phyloP scores from a whole-genome alignment of 2,888 invertebrate species.

The Biston betularia region DNA sequence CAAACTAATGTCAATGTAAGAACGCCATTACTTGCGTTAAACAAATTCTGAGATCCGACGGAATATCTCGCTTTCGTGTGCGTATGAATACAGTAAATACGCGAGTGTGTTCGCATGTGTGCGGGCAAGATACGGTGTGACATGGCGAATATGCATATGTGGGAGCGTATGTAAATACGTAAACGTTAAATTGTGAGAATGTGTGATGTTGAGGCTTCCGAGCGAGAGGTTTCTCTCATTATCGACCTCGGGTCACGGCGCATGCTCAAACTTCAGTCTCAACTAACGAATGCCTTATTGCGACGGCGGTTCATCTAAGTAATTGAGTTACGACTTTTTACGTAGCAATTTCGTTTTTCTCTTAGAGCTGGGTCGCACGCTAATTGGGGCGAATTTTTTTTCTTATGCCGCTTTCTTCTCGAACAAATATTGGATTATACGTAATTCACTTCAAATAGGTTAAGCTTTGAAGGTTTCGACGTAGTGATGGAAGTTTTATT shows the following conservation, averaged over 20 bases:
- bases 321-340: conserved; percentile 87
- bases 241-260: conserved; percentile 87
- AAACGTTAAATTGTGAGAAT: conserved; percentile 83
- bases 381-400: conserved; percentile 80
- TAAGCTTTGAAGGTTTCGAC: conserved; percentile 68
- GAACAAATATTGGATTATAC: conserved; percentile 81
- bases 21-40: conserved; percentile 82
- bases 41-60: conserved; percentile 74
- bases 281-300: conserved; percentile 84
- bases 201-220: conserved; percentile 82
- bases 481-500: conserved; percentile 64
- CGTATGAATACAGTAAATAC: conserved; percentile 37
- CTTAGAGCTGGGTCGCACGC: conserved; percentile 80
- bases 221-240: conserved; percentile 84
- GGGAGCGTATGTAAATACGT: conserved; percentile 83
- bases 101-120: conserved; percentile 52
- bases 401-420: conserved; percentile 63
- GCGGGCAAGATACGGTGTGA: conserved; percentile 32
- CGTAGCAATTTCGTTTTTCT: conserved; percentile 85
- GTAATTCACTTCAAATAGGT: conserved; percentile 77
- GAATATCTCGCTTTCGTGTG: conserved; percentile 51
- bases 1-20: conserved; percentile 86
- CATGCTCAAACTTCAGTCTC: conserved; percentile 78
- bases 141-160: conserved; percentile 83
- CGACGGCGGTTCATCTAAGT: conserved; percentile 84